phyloP scores from a whole-genome alignment of 2,113 vertebrate species.

The Rhinopomastus cyanomelas region DNA sequence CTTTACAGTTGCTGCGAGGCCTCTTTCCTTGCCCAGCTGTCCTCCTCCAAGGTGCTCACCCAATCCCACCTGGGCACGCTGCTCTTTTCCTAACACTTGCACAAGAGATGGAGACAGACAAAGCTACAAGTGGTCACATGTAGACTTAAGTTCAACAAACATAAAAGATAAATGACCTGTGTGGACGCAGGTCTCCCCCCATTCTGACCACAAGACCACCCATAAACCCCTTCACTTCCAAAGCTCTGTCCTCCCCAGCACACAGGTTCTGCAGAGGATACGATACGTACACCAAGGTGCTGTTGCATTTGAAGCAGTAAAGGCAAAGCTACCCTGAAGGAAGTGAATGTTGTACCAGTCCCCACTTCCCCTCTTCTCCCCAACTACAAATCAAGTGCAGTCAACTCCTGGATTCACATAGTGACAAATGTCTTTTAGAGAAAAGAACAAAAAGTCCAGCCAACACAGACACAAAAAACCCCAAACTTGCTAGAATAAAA shows the following conservation, averaged over 20 bases:
- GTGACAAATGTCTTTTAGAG: not conserved
- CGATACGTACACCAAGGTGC: rapidly evolving
- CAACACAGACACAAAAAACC: not conserved
- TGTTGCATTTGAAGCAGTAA: not conserved
- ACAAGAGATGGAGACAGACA: not conserved
- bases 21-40: not conserved
- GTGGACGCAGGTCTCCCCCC: not conserved
- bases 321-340: not conserved
- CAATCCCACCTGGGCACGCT: not conserved
- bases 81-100: not conserved
- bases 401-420: not conserved
- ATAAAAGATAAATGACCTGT: not conserved
- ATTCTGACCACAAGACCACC: rapidly evolving
- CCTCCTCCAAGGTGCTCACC: rapidly evolving
- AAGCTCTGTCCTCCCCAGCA: not conserved
- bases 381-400: not conserved
- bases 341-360: not conserved
- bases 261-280: not conserved
- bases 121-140: not conserved
- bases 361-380: conserved; percentile 35
- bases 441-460: not conserved
- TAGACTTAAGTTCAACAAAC: not conserved
- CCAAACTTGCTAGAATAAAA: not conserved
- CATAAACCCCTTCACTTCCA: not conserved
- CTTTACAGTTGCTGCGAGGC: rapidly evolving